phyloP scores from a whole-genome alignment of 2,797 vertebrate species.

The Oryzias sinensis region DNA sequence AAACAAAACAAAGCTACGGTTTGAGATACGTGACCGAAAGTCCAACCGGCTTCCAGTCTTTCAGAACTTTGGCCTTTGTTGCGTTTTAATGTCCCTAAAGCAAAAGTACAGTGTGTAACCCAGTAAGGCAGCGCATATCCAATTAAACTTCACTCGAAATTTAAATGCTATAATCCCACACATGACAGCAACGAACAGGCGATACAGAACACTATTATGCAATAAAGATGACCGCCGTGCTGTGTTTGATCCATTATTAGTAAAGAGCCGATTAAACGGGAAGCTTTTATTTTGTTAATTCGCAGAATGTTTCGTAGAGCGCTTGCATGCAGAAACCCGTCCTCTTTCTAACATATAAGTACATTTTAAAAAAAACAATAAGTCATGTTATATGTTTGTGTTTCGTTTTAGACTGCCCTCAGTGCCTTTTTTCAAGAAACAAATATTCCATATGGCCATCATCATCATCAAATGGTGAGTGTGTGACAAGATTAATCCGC shows the following conservation, averaged over 20 bases:
- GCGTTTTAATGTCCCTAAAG: conserved; percentile 7
- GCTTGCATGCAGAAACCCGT: background rate
- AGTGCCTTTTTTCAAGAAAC: conserved; percentile 99
- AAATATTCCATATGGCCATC: conserved; percentile 95
- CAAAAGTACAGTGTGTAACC: conserved; percentile 2
- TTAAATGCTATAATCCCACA: conserved; percentile 78
- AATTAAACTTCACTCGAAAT: conserved; percentile 74
- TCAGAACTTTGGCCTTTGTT: conserved; percentile 26
- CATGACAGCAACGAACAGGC: conserved; percentile 64
- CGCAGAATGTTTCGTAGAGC: background rate
- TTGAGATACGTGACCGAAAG: background rate
- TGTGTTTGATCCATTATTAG: conserved; percentile 31
- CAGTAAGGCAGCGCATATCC: conserved; percentile 50
- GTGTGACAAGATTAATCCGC: no score
- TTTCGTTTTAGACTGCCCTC: conserved; percentile 87
- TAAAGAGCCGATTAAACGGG: conserved; percentile 1
- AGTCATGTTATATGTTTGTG: conserved; percentile 22
- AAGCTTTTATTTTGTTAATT: background rate
- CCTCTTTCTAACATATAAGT: background rate
- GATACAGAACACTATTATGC: conserved; percentile 67
- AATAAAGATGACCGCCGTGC: conserved; percentile 66
- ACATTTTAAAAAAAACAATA: background rate
- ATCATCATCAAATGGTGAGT: conserved; percentile 99
- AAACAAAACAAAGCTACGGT: conserved; percentile 28
- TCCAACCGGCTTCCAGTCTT: conserved; percentile 1